phyloP scores from a whole-genome alignment of 2,113 vertebrate species.

The Megaleporinus macrocephalus region DNA sequence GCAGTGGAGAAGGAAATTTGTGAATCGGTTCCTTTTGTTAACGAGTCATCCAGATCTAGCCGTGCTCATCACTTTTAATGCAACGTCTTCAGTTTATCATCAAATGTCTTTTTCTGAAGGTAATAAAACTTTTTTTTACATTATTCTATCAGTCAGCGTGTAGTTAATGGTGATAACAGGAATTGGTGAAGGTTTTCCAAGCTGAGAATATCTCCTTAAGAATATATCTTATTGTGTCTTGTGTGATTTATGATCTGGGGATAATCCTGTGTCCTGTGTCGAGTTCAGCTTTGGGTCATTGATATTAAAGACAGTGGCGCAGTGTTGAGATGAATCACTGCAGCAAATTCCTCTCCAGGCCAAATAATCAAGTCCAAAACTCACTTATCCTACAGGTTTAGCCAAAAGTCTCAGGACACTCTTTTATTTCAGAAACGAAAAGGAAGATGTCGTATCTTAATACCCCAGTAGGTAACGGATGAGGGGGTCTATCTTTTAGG shows the following conservation, averaged over 20 bases:
- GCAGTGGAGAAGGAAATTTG: not conserved
- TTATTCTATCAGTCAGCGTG: slow-evolving; percentile 11
- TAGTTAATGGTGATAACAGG: not conserved
- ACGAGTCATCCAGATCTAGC: not conserved
- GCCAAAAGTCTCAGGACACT: no score
- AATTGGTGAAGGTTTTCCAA: not conserved
- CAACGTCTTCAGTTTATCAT: slow-evolving; percentile 26
- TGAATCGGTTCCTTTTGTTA: not conserved
- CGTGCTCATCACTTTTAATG: slow-evolving; percentile 20
- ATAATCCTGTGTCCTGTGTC: not conserved
- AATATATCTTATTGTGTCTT: not conserved
- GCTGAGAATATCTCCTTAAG: not conserved
- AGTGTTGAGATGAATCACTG: not conserved
- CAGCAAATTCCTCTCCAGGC: not conserved
- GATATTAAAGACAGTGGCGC: not conserved
- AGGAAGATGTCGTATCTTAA: no score
- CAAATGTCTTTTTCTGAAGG: slow-evolving; percentile 31
- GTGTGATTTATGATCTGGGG: not conserved
- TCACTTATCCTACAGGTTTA: no score
- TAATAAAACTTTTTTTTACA: slow-evolving; percentile 71
- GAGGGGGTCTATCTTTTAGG: no score
- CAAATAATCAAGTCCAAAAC: no score
- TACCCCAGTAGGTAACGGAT: no score
- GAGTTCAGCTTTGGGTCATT: not conserved
- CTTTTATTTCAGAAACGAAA: no score